Percentiles rank a stretch among this genome's conserved stretches.
Conservation (phyloP, 2,113 vertebrate genomes). For the Hypocryptadius cinnamomeus region DNA sequence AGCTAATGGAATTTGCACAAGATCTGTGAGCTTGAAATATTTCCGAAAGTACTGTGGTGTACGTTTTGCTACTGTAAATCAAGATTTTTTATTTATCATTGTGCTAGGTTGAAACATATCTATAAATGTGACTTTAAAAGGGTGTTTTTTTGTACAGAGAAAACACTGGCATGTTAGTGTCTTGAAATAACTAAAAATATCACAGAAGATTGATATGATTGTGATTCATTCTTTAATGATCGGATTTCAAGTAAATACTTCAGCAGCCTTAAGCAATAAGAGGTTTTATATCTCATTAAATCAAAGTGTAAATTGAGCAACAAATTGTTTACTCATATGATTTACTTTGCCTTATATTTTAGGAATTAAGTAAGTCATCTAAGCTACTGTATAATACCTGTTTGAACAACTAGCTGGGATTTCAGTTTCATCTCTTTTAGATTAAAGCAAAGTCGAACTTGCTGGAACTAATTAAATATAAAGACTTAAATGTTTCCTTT, state of each 20-base stretch:
- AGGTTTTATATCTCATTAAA: constrained; percentile 18
- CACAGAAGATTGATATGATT: not conserved
- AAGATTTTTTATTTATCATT: constrained; percentile 73
- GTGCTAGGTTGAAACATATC: constrained; percentile 40
- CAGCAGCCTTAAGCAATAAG: not conserved
- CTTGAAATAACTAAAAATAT: not conserved
- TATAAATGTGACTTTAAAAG: constrained; percentile 34
- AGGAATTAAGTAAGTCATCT: constrained; percentile 31
- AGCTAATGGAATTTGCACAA: constrained; percentile 82
- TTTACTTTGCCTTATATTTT: constrained; percentile 3
- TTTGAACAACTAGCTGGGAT: not conserved
- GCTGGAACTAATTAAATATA: not conserved
- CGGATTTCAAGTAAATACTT: constrained; percentile 19
- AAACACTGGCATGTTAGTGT: not conserved
- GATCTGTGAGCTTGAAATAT: constrained; percentile 72
- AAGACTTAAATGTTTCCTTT: not conserved
- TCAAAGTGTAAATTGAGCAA: constrained; percentile 15
- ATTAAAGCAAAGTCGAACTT: not conserved
- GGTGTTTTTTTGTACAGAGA: not conserved
- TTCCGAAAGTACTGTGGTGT: constrained; percentile 55
- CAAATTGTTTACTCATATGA: not conserved
- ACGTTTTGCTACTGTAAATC: constrained; percentile 60
- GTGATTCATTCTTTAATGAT: not conserved
- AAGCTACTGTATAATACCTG: not conserved
- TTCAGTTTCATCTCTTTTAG: not conserved